Evolutionary conservation across 2,888 invertebrate species (phyloP).

Genomic region (Nomada ruficornis): DNA sequence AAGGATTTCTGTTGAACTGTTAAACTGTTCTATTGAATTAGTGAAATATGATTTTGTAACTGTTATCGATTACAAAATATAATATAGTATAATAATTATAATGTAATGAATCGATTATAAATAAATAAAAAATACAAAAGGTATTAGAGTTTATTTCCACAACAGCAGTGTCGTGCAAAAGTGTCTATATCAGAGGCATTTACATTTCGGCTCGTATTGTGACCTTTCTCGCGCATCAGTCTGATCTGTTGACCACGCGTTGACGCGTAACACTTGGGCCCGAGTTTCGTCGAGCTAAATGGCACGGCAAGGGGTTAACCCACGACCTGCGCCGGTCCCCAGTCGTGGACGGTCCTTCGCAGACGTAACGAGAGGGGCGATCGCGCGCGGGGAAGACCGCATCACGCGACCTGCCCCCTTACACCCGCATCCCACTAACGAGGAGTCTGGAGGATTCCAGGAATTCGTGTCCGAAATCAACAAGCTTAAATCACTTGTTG

Average conservation of each 20-base stretch:
- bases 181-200: not conserved
- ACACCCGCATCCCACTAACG: too few species aligned
- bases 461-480: too few species aligned
- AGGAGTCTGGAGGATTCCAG: too few species aligned
- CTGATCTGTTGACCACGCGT: not conserved
- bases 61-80: not conserved
- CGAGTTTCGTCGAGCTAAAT: conserved; percentile 13
- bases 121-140: not conserved
- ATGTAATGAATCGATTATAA: too few species aligned
- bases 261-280: not conserved
- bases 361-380: too few species aligned
- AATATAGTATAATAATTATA: conserved; percentile 8
- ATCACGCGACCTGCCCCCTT: too few species aligned
- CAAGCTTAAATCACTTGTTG: too few species aligned
- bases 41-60: not conserved
- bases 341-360: too few species aligned
- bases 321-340: too few species aligned
- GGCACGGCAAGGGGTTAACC: not conserved
- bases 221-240: conserved; percentile 8
- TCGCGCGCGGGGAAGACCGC: too few species aligned
- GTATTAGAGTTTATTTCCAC: conserved; percentile 3
- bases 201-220: conserved; percentile 17
- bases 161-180: conserved; percentile 14
- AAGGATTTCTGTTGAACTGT: not conserved
- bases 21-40: not conserved